Base-by-base conservation (phyloP, 1,140 invertebrate genomes). In the Linepithema humile region DNA sequence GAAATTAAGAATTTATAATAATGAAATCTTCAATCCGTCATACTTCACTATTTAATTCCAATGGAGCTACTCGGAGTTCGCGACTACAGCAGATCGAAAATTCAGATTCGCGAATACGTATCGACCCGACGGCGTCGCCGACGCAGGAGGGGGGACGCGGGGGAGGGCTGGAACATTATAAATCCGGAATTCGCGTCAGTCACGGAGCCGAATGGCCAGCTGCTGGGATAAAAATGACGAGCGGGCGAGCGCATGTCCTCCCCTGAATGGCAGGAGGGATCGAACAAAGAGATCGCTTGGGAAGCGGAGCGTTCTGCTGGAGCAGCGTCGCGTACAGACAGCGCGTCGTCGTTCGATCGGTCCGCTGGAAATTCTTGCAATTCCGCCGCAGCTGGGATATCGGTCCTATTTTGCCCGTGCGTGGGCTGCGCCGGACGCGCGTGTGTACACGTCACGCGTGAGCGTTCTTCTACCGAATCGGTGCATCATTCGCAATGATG, bases 301-400 rank as follows among this genome's bases (percentile, higher is more conserved):
- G 7, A 35, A 23, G 57, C n/a, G 45, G 20, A 29, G 15, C 12
- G 20, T 17, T 55, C 29, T 15, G 32, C 62, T 29, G 43, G 20
- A 20, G n/a, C n/a, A 45, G 64, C 65, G 45, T 6, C 40, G 53
- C 48, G 45, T 43, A n/a, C 48, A 26, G 40, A 40, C 45, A 60
- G n/a, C 40, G 35, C 64, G 65, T 38, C 85, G 80, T 77, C 85
- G 50, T 38, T 67, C 70, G 70, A 32, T 70, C 64, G 85, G 12
- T 65, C 12, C 67, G 70, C 77, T 62, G 45, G 55, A 72, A 88
- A 89, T 89, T 90, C 86, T 90, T 84, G 86, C 82, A 86, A 83
- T 85, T 85, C 67, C 55, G 26, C 59, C 53, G 60, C 74, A 26
- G 50, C 26, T 64, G 72, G 12, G 32, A 83, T 89, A 87, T 88